Base-by-base conservation (phyloP, 2,797 vertebrate genomes). In the Hyperoplus immaculatus region DNA sequence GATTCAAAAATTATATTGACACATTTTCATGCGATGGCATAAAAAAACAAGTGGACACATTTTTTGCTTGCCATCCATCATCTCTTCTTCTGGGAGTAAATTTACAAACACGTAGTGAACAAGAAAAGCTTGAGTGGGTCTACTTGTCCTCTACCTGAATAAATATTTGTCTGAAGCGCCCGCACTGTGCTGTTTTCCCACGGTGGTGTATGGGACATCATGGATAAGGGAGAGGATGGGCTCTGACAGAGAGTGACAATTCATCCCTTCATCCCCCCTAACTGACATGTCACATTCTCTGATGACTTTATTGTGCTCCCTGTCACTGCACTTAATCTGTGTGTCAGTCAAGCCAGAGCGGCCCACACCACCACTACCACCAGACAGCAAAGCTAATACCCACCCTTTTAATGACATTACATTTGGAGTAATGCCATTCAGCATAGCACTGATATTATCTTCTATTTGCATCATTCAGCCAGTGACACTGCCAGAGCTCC, bases 201-300 rank as follows among this genome's bases (percentile, higher is more conserved):
- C 93, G 94, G 95, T 96, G 93, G 92, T 93, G 94, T 93, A 93
- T 90, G 93, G 95, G 95, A 95, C 94, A 94, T 93, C 93, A 95
- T 90, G 94, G 96, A 97, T 96, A 95, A 96, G 93, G 91, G 91
- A 92, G 93, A 84, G 96, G 96, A 95, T 95, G 88, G 93, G 90
- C 92, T 69, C 88, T 95, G 95, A 96, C 96, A 97, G 96, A 96
- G 96, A 94, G 94, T 92, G 96, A 97, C 96, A 96, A 97, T 96
- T 94, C 95, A 95, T 96, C 94, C 95, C 82, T 95, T 95, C 95
- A 95, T 95, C 95, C 90, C 93, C 93, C 94, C 93, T 94, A 88
- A 96, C 96, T 96, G 96, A 95, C 96, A 93, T 96, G 97, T 97
- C 97, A 97, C 91, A 92, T 95, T 95, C 96, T 96, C 96, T 96